These are phyloP conservation scores for Eolophus roseicapilla DNA, from an alignment of 2,113 vertebrate genomes.

Conservation along the genomic window DNA sequence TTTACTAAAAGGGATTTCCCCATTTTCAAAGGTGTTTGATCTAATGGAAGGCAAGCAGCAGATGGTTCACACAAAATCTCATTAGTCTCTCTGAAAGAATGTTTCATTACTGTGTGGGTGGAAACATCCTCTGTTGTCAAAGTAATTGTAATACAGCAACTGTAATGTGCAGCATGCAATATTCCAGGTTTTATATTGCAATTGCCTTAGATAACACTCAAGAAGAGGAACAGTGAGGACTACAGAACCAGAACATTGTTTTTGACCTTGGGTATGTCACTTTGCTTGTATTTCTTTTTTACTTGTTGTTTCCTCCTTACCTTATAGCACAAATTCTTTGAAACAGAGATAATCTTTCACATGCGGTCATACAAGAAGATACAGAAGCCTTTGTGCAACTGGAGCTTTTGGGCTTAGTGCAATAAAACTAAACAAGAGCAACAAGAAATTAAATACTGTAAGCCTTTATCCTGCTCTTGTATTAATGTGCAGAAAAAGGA, in stretches of 20 bases:
- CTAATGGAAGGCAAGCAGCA: constrained; percentile 26
- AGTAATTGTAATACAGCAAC: neutral
- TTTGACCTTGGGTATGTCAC: neutral
- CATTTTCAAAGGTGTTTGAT: neutral
- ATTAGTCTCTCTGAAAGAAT: constrained; percentile 7
- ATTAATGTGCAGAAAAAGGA: neutral
- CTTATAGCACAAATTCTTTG: neutral
- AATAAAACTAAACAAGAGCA: neutral
- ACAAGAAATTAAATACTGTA: neutral
- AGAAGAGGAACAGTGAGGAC: neutral
- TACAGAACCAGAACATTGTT: neutral
- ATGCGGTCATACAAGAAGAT: neutral
- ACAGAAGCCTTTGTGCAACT: neutral
- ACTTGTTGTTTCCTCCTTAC: neutral
- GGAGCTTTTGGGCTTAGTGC: neutral
- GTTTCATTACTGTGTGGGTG: constrained; percentile 7
- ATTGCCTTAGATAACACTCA: neutral
- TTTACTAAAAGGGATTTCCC: neutral
- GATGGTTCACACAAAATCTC: neutral
- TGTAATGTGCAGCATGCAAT: neutral
- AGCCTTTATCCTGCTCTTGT: neutral
- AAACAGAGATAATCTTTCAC: neutral
- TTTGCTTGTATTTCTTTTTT: neutral
- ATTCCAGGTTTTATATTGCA: neutral
- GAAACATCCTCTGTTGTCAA: neutral